A percentile compares a stretch with the other conserved stretches of the same genome.
These are phyloP conservation scores for Apostichopus parvimensis DNA, from an alignment of 35 echinoderm and acorn worm species.

Conservation along the genomic window DNA sequence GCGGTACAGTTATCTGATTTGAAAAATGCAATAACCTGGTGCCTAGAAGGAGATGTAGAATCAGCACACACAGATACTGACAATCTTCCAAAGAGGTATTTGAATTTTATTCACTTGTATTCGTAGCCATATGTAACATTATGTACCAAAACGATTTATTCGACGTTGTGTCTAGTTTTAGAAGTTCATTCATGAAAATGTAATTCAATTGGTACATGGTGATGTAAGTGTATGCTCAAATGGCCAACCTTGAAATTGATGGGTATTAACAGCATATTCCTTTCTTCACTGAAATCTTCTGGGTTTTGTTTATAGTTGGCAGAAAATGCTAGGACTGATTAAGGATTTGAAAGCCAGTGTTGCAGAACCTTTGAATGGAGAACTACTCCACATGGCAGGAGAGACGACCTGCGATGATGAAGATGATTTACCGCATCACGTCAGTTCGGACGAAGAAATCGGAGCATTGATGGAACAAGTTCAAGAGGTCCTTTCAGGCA, in stretches of 20 bases:
- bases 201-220: too few relatives aligned
- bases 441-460: conserved; percentile 84
- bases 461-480: conserved; percentile 57
- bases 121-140: not conserved
- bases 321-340: conserved; percentile 53
- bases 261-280: too few relatives aligned
- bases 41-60: not conserved
- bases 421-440: conserved; percentile 89
- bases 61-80: not conserved
- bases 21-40: conserved; percentile 44
- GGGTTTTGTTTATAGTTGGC: conserved; percentile 11
- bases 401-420: conserved; percentile 83
- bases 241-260: too few relatives aligned
- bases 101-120: not conserved
- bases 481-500: conserved; percentile 50
- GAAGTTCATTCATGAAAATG: too few relatives aligned
- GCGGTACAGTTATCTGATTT: conserved; percentile 69
- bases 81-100: not conserved
- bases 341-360: conserved; percentile 30
- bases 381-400: conserved; percentile 92
- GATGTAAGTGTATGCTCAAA: too few relatives aligned
- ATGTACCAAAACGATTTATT: not conserved
- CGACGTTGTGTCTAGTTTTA: too few relatives aligned
- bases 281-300: too few relatives aligned
- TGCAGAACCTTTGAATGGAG: conserved; percentile 63